Base-by-base conservation (phyloP, 2,797 vertebrate species). In the Loris lydekkerianus region DNA sequence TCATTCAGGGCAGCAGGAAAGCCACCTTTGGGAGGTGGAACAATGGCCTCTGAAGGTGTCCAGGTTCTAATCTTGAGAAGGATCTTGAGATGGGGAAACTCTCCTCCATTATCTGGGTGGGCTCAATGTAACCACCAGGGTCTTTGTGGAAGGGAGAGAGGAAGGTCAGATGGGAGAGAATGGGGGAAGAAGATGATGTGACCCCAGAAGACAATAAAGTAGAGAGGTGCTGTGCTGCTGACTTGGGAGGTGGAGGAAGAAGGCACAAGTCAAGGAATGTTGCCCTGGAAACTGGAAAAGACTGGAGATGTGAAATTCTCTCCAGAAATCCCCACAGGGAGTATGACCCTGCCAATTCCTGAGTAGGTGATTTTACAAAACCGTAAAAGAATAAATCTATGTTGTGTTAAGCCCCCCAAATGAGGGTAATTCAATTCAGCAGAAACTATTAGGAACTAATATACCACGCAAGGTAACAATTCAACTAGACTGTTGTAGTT, bases 271-370 rank as follows among this genome's bases (percentile, higher is more conserved):
- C 78, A 9, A 29, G 63, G 40, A 58, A 20, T 1, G 10, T 11
- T 14, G 25, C 13, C 67, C 70, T 25, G 10, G 65, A 53, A 81
- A 34, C 67, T 60, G 67, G 69, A 56, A 78, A 61, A 17, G 69
- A 29, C 31, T 2, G 58, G 58, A 34, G 83, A 37, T 6, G n/a
- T 3, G 10, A 17, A 17, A 37, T 56, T 15, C 20, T 49, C 9
- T 18, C 9, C 15, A 2, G 18, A 34, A 67, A 34, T 29, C 13
- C 27, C 23, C 18, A 5, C 17, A 58, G 49, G 15, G 37, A 78
- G 6, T 0, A 4, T 0, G 3, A 6, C 3, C 29, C 40, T 83
- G 61, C 78, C 5, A 0, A 18, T 3, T 3, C 31, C 14, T 60
- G 80, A 49, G 23, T 17, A 34, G 6, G 23, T 46, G 37, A 72